Conservation (phyloP, 1,140 invertebrate genomes). For the Trichonephila clavipes region DNA sequence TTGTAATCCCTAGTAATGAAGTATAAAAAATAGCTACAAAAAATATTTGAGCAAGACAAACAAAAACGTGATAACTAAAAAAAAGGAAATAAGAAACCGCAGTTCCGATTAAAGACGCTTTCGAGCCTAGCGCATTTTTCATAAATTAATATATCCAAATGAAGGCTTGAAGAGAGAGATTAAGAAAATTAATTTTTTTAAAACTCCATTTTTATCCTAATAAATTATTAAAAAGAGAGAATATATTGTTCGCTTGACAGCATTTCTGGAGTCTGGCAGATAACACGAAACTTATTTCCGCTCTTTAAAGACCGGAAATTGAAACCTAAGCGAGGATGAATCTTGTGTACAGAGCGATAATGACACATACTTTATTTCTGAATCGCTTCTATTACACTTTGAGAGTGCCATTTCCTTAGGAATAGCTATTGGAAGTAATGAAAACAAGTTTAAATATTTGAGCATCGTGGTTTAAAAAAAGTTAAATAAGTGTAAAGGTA, state of each 20-base stretch:
- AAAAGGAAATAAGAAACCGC: no score
- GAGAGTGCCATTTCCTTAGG: background rate
- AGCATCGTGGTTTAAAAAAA: background rate
- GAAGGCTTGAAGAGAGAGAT: background rate
- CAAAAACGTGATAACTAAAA: no score
- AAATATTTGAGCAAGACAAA: no score
- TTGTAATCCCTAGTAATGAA: no score
- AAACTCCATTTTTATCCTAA: background rate
- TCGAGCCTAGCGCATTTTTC: background rate
- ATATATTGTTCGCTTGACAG: background rate
- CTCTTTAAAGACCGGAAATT: constrained; percentile 41
- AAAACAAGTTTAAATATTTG: constrained; percentile 31
- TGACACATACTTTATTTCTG: background rate
- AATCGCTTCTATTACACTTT: background rate
- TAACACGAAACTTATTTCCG: constrained; percentile 33
- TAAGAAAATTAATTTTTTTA: background rate
- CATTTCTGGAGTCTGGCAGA: background rate
- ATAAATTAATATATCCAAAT: background rate
- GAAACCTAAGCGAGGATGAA: background rate
- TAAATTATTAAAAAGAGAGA: background rate
- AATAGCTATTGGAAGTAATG: background rate
- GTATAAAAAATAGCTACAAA: no score
- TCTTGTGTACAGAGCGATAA: constrained; percentile 19
- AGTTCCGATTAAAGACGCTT: background rate
- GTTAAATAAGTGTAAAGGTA: background rate